Percentiles rank a stretch among this genome's conserved stretches.
Evolutionary conservation across 2,888 invertebrate genomes (phyloP).

Genomic region (Lochmaea capreae): DNA sequence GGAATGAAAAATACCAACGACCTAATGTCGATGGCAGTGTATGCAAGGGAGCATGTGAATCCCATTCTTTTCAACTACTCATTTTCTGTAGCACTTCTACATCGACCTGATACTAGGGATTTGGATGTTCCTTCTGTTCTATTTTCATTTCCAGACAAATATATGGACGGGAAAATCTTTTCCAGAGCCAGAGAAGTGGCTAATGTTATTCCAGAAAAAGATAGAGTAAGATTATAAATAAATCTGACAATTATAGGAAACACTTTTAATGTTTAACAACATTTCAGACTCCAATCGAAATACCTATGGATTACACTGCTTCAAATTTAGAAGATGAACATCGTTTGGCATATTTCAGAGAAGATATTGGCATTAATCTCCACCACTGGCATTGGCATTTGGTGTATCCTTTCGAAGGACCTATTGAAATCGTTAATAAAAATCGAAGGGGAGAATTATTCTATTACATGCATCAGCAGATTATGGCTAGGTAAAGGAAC

Average conservation of each 20-base stretch:
- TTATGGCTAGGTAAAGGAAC: conserved; percentile 73
- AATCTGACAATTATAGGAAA: not conserved
- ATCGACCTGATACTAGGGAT: conserved; percentile 78
- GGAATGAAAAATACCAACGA: conserved; percentile 79
- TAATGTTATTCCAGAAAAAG: conserved; percentile 71
- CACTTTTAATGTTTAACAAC: not conserved
- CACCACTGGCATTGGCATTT: conserved; percentile 95
- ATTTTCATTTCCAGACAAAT: conserved; percentile 86
- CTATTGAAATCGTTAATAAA: conserved; percentile 74
- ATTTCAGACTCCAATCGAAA: conserved; percentile 73
- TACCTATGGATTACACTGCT: conserved; percentile 82
- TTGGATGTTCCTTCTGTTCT: conserved; percentile 79
- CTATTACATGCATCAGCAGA: conserved; percentile 83
- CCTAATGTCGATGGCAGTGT: conserved; percentile 77
- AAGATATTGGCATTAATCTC: conserved; percentile 86
- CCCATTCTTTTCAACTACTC: conserved; percentile 85
- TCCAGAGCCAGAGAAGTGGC: conserved; percentile 77
- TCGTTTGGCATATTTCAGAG: conserved; percentile 84
- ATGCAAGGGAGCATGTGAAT: conserved; percentile 79
- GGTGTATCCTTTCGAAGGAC: conserved; percentile 82
- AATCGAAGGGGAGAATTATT: conserved; percentile 84
- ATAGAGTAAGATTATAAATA: conserved; percentile 67
- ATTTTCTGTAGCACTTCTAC: conserved; percentile 79
- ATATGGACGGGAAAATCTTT: conserved; percentile 80
- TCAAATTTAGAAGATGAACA: conserved; percentile 82